Evolutionary conservation across 2,888 invertebrate genomes (phyloP), one percentile per base, ranked within the genome.

Genomic region (Zeuzera pyrina): DNA sequence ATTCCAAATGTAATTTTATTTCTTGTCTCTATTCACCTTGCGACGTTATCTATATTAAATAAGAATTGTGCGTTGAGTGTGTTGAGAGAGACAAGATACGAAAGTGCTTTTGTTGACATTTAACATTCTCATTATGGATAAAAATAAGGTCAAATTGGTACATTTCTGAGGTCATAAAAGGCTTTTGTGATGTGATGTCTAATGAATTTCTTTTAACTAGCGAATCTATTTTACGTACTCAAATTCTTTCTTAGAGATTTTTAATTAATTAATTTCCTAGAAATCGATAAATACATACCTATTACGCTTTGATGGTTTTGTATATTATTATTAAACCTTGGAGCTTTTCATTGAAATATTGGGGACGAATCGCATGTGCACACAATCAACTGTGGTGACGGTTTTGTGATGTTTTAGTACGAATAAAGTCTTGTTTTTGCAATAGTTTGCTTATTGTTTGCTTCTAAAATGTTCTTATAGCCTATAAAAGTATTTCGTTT

Each of bases 111-210:
- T n/a, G n/a, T n/a, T n/a, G n/a, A n/a, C n/a, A n/a, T n/a, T n/a
- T n/a, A n/a, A n/a, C n/a, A n/a, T n/a, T n/a, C n/a, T n/a, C n/a
- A n/a, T n/a, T n/a, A n/a, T n/a, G n/a, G n/a, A n/a, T n/a, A n/a
- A n/a, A n/a, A n/a, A n/a, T 25, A 12, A 15, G 28, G 15, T 28
- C 11, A 15, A 28, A 49, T 72, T 76, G 81, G 78, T 71, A 63
- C 77, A 69, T 79, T 79, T 69, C 74, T 68, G 49, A 57, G 55
- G 57, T 64, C 48, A 36, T 43, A 59, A 56, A 46, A 59, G 69
- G 81, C 81, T 83, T 83, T 72, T 81, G 81, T 81, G 79, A 79
- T 81, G 81, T 81, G 74, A 73, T 76, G 66, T 78, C 62, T 70
- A 56, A 62, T 61, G 57, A 62, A 66, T 63, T 58, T 63, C 58